A percentile compares a stretch with the other conserved stretches of the same genome.
Evolutionary conservation across 2,888 invertebrate species (phyloP).

Genomic region (Pocota personata): DNA sequence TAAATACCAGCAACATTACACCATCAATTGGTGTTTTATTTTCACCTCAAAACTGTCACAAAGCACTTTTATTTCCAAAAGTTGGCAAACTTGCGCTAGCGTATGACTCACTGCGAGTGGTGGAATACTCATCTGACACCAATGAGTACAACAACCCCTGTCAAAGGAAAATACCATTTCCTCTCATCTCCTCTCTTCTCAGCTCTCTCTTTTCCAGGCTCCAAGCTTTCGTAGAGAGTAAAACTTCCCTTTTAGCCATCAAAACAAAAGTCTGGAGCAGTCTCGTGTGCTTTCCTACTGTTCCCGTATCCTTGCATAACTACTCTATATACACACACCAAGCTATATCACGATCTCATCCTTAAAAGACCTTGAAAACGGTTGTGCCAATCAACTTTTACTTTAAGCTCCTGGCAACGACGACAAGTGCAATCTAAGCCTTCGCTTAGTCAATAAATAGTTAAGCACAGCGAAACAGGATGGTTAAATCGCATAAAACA

Average conservation of each 20-base stretch:
- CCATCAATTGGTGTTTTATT: not conserved
- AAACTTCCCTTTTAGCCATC: conserved; percentile 34
- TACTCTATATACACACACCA: not conserved
- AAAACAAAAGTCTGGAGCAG: conserved; percentile 60
- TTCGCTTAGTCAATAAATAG: conserved; percentile 32
- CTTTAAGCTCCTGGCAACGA: not conserved
- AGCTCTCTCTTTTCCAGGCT: conserved; percentile 16
- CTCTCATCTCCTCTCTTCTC: not conserved
- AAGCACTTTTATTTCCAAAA: not conserved
- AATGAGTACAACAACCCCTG: conserved; percentile 15
- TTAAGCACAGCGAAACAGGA: conserved; percentile 13
- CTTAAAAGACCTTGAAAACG: conserved; percentile 59
- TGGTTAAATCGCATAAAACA: conserved; percentile 13
- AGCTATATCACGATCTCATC: conserved; percentile 3
- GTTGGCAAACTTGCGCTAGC: conserved; percentile 23
- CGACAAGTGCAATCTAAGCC: conserved; percentile 33
- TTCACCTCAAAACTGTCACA: not conserved
- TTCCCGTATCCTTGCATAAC: conserved; percentile 39
- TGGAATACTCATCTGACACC: conserved; percentile 19
- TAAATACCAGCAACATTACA: not conserved
- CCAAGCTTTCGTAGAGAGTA: conserved; percentile 36
- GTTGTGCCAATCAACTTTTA: conserved; percentile 57
- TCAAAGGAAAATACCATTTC: not conserved
- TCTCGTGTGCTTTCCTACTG: conserved; percentile 34
- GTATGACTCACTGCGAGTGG: conserved; percentile 41